Evolutionary conservation across 2,797 vertebrate species (phyloP).

Genomic region (Anabacerthia variegaticeps): DNA sequence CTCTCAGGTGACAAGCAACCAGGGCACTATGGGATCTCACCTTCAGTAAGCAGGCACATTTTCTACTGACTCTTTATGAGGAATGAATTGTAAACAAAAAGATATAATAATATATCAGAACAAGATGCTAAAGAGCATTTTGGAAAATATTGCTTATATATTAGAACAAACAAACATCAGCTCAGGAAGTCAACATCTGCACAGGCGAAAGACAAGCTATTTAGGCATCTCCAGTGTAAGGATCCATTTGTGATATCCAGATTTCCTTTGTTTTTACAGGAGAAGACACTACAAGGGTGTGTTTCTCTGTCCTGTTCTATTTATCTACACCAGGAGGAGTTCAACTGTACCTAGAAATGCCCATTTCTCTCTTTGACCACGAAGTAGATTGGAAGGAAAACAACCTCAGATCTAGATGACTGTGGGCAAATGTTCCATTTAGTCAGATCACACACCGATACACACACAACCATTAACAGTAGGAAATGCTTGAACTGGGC

Average conservation of each 20-base stretch:
- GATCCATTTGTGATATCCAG: not conserved
- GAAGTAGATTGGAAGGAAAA: not conserved
- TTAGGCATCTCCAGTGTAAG: not conserved
- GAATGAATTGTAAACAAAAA: not conserved
- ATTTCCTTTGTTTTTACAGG: not conserved
- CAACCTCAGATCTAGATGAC: too few relatives aligned
- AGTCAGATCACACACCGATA: too few relatives aligned
- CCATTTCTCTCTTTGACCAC: not conserved
- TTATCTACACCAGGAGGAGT: not conserved
- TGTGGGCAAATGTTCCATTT: not conserved
- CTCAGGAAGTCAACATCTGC: not conserved
- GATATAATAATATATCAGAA: not conserved
- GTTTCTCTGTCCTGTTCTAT: not conserved
- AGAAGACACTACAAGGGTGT: not conserved
- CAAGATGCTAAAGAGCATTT: not conserved
- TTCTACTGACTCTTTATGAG: not conserved
- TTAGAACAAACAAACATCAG: not conserved
- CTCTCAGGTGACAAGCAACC: not conserved
- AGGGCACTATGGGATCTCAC: not conserved
- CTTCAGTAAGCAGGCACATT: not conserved
- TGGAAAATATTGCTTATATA: not conserved
- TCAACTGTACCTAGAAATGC: not conserved
- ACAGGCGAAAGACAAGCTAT: not conserved
- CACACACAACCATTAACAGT: fast-evolving
- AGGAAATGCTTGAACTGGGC: not conserved